A percentile compares a stretch with the other conserved stretches of the same genome.
phyloP scores from a whole-genome alignment of 2,888 invertebrate genomes.

The Suillia variegata region DNA sequence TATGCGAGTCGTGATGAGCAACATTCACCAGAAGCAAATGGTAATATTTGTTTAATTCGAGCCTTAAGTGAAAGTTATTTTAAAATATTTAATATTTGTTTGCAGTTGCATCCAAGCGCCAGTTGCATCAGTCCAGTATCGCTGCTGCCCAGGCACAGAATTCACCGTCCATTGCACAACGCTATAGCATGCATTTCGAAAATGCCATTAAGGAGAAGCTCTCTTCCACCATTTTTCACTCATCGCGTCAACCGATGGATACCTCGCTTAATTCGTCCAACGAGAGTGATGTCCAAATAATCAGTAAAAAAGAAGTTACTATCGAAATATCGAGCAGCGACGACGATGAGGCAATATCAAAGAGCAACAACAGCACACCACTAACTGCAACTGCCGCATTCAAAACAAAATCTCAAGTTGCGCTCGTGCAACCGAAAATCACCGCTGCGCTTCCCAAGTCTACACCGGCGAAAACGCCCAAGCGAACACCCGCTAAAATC shows the following conservation, averaged over 20 bases:
- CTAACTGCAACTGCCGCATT: not conserved
- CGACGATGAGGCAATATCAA: constrained; percentile 23
- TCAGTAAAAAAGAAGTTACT: constrained; percentile 39
- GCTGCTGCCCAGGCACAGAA: no score
- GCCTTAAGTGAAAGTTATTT: no score
- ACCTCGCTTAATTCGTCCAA: constrained; percentile 16
- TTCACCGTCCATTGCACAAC: constrained; percentile 24
- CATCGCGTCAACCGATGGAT: constrained; percentile 6
- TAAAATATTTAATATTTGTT: no score
- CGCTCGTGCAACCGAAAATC: constrained; percentile 46
- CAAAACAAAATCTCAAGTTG: constrained; percentile 25
- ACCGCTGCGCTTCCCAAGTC: constrained; percentile 12
- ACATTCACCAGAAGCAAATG: no score
- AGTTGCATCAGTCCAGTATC: no score
- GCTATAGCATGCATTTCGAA: constrained; percentile 46
- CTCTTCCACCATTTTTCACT: constrained; percentile 44
- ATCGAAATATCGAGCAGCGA: constrained; percentile 47
- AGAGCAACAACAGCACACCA: constrained; percentile 24
- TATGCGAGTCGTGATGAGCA: no score
- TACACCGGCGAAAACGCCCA: not conserved
- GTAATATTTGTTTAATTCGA: no score
- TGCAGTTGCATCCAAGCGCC: no score
- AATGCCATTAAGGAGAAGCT: constrained; percentile 39
- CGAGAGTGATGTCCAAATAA: constrained; percentile 43
- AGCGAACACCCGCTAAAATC: not conserved